A percentile compares a stretch with the other conserved stretches of the same genome.
These are phyloP conservation scores for Pseudochaenichthys georgianus DNA, from an alignment of 2,797 vertebrate species.

Conservation along the genomic window DNA sequence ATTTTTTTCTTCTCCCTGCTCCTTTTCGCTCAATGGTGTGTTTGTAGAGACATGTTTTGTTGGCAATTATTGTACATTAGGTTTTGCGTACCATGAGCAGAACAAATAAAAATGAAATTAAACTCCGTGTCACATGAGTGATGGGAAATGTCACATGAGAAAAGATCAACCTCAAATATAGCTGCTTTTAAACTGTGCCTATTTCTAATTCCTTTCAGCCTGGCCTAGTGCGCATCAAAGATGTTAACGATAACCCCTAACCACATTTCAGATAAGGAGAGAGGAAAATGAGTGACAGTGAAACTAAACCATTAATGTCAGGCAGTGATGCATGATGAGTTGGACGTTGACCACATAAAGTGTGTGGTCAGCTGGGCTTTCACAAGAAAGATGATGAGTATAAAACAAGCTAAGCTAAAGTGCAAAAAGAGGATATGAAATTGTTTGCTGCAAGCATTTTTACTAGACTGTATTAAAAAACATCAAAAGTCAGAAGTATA, in stretches of 20 bases:
- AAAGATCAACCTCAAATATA: neutral
- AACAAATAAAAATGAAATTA: no score
- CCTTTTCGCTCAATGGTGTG: no score
- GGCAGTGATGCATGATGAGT: neutral
- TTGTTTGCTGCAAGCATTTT: neutral
- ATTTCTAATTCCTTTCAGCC: neutral
- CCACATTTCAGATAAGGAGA: neutral
- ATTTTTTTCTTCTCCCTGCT: no score
- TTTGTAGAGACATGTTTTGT: no score
- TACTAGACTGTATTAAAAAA: neutral
- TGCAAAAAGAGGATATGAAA: neutral
- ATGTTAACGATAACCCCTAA: neutral
- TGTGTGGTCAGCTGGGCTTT: neutral
- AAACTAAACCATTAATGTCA: conserved; percentile 19
- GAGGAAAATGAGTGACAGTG: conserved; percentile 22
- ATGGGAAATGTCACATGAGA: neutral
- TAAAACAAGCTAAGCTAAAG: neutral
- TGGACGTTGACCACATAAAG: neutral
- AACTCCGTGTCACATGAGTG: conserved; percentile 51
- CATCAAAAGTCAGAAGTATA: no score
- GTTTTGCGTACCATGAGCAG: no score
- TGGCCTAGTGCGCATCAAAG: no score
- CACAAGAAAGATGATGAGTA: neutral
- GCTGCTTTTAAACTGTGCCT: neutral
- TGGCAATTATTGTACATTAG: no score